Percentiles rank a stretch among this genome's conserved stretches.
Conservation (phyloP, 1,140 invertebrate species). For the Antheraea pernyi region DNA sequence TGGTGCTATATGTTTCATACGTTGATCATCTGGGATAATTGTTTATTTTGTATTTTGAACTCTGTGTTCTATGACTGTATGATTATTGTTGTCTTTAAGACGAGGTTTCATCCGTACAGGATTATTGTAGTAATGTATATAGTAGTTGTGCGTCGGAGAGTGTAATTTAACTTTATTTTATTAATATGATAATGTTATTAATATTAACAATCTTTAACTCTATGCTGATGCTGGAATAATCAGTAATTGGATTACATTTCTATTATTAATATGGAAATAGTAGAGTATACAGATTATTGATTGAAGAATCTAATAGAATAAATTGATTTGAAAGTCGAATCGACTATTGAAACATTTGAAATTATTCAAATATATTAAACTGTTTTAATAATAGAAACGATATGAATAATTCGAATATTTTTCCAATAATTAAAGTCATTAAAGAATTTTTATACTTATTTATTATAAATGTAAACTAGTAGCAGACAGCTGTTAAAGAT, state of each 20-base stretch:
- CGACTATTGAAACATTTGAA: too few relatives aligned
- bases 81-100: conserved; percentile 11
- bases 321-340: too few relatives aligned
- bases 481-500: too few relatives aligned
- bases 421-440: too few relatives aligned
- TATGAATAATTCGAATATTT: too few relatives aligned
- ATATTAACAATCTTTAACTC: not conserved
- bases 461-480: not conserved
- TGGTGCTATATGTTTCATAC: conserved; percentile 63
- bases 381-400: too few relatives aligned
- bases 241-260: too few relatives aligned
- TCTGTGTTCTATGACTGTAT: conserved; percentile 5
- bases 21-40: conserved; percentile 22
- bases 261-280: too few relatives aligned
- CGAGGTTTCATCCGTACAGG: not conserved
- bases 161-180: not conserved
- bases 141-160: not conserved
- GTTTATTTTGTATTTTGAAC: conserved; percentile 1
- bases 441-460: not conserved
- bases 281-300: too few relatives aligned
- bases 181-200: not conserved
- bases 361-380: too few relatives aligned
- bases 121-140: conserved; percentile 9
- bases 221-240: not conserved
- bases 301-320: too few relatives aligned